Conservation (phyloP, 2,113 vertebrate genomes). For the Engraulis encrasicolus region DNA sequence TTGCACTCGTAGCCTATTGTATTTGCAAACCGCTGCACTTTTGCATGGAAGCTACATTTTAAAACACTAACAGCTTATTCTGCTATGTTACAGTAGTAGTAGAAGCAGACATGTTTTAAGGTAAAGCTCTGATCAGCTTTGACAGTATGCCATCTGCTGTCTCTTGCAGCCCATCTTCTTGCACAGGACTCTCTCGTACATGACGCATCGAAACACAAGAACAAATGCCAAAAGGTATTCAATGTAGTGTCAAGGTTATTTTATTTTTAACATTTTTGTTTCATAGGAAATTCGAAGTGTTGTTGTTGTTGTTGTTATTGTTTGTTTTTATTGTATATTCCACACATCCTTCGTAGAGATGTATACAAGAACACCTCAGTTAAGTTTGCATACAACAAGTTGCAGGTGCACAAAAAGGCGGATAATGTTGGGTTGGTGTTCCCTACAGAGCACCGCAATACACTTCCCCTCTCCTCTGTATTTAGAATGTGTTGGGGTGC, state of each 20-base stretch:
- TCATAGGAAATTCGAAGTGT: no score
- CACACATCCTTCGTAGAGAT: no score
- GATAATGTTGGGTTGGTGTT: not conserved
- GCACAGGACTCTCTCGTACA: constrained; percentile 97
- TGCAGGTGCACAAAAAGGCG: not conserved
- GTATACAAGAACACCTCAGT: no score
- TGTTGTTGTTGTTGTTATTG: not conserved
- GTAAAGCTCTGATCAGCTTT: not conserved
- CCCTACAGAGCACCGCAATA: not conserved
- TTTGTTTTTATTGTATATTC: no score
- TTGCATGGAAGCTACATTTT: not conserved
- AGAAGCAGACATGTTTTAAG: not conserved
- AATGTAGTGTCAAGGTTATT: no score
- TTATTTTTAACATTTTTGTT: no score
- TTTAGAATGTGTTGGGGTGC: not conserved
- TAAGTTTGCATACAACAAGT: not conserved
- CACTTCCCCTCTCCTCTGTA: no score
- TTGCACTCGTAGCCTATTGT: no score
- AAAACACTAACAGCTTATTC: not conserved
- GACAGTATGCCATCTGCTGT: not conserved
- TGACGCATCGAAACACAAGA: constrained; percentile 96
- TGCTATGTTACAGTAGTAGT: not conserved
- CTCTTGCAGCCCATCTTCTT: constrained; percentile 93
- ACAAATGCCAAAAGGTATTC: constrained; percentile 91
- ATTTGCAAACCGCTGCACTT: not conserved